A percentile compares a stretch with the other conserved stretches of the same genome.
phyloP scores from a whole-genome alignment of 2,888 invertebrate species.

The Dichetophora obliterata region DNA sequence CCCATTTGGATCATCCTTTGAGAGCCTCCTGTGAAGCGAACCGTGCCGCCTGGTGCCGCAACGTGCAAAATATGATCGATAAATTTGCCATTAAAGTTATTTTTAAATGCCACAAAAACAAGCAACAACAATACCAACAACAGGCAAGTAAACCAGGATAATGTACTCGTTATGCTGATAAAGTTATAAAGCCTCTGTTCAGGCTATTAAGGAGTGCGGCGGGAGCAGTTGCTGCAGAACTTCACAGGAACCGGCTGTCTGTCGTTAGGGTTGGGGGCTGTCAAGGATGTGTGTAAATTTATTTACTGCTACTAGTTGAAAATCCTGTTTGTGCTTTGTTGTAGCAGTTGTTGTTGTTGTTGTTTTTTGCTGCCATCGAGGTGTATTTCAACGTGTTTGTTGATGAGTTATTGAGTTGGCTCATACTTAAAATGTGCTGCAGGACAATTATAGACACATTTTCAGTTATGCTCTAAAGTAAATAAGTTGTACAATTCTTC shows the following conservation, averaged over 20 bases:
- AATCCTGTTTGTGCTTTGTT: conserved; percentile 3
- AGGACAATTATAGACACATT: conserved; percentile 22
- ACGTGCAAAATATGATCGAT: conserved; percentile 62
- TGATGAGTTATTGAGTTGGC: conserved; percentile 33
- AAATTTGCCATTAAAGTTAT: conserved; percentile 68
- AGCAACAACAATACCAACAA: conserved; percentile 29
- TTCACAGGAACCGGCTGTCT: neutral
- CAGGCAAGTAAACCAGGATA: conserved; percentile 53
- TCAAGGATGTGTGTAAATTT: conserved; percentile 30
- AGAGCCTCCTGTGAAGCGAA: conserved; percentile 30
- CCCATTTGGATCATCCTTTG: conserved; percentile 44
- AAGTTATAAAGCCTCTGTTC: conserved; percentile 63
- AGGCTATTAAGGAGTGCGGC: conserved; percentile 49
- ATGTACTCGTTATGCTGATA: conserved; percentile 65
- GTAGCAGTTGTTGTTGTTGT: no score
- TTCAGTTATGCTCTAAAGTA: conserved; percentile 15
- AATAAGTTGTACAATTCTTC: neutral
- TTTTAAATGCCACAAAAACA: conserved; percentile 62
- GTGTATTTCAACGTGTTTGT: conserved; percentile 16
- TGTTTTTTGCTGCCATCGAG: neutral
- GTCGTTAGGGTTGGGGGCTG: neutral
- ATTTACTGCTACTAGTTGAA: conserved; percentile 16
- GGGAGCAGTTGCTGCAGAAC: neutral
- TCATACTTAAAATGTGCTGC: conserved; percentile 26
- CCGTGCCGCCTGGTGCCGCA: neutral